Base-by-base conservation (phyloP, 1,140 invertebrate species). In the Drosophila varians region DNA sequence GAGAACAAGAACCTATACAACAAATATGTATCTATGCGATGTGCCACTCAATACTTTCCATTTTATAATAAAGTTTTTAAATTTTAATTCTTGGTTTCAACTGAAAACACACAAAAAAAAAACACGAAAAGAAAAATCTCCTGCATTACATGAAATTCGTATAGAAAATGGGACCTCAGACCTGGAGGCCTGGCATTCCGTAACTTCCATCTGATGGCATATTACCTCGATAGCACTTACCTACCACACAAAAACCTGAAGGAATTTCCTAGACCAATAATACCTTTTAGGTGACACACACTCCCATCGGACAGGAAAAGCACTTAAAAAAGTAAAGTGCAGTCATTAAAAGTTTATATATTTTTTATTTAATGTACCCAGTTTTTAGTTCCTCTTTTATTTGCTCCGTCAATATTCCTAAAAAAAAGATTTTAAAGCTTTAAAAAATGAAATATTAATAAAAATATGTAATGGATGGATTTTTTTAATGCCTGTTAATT, bases 71-170 rank as follows among this genome's bases (percentile, higher is more conserved):
- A 57, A 58, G 51, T 7, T 36, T 64, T 52, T 25, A 54, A 38
- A 61, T 54, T 54, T 49, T 14, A 38, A 26, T 19, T 31, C 21
- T 43, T 46, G 18, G 38, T 36, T 48, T 19, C 11, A 53, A 34
- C 47, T 53, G n/a, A 19, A 12, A 16, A 28, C 49, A 21, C 38
- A 14, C 26, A 34, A 66, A 52, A 43, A 38, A n/a, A 48, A 47
- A 68, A 64, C 71, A 57, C 42, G 52, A 51, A 53, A 72, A 58
- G 36, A 26, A 42, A 78, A 84, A 84, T 84, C 72, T 86, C 80
- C 66, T 65, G 57, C 56, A 76, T 86, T 87, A 80, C 75, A 60
- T 76, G 42, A 84, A 84, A 84, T 84, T 84, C 80, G 82, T 87
- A 38, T 40, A 51, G 36, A 65, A 26, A 52, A 54, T 25, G 14